Base-by-base conservation (phyloP, 2,113 vertebrate genomes). In the Pica pica region DNA sequence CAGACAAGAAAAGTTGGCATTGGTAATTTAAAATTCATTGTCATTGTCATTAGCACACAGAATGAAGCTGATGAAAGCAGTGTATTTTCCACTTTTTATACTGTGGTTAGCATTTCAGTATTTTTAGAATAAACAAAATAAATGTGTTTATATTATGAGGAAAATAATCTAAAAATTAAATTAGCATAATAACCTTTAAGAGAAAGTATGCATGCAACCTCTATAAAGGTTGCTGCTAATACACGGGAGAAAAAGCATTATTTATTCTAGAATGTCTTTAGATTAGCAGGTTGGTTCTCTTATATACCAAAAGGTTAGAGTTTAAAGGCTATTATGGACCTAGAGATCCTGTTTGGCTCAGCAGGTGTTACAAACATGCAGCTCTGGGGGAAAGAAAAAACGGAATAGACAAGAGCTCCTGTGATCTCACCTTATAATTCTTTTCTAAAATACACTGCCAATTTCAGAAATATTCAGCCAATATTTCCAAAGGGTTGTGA, bases 81-180 rank as follows among this genome's bases (percentile, higher is more conserved):
- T 26, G 4, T 4, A 39, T 88, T 88, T 73, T 65, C 23, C 3
- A 47, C 7, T 50, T 82, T 31, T 80, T 50, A 53, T 18, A 50
- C 4, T 67, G 42, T 41, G 16, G 46, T 47, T 69, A 57, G 9
- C 15, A 81, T 35, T 83, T 63, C 53, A 59, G 27, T 61, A 80
- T 63, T 80, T 91, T 69, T 49, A 67, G n/a, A 88, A 61, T 21
- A 52, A 81, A 77, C 13, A 87, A 74, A 87, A 67, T 33, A 75
- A 91, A 81, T 47, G 5, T 2, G 18, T 65, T 70, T 71, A 55
- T 63, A n/a, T 93, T 95, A 65, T 1, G 26, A 84, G 57, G 26
- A 82, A 91, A 91, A 81, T 35, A 69, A 88, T 56, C n/a, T 76
- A 69, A 89, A 85, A 89, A 63, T 37, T 64, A 70, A 93, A 80